These are phyloP conservation scores for Diabrotica undecimpunctata DNA, from an alignment of 1,140 invertebrate species.

Conservation along the genomic window DNA sequence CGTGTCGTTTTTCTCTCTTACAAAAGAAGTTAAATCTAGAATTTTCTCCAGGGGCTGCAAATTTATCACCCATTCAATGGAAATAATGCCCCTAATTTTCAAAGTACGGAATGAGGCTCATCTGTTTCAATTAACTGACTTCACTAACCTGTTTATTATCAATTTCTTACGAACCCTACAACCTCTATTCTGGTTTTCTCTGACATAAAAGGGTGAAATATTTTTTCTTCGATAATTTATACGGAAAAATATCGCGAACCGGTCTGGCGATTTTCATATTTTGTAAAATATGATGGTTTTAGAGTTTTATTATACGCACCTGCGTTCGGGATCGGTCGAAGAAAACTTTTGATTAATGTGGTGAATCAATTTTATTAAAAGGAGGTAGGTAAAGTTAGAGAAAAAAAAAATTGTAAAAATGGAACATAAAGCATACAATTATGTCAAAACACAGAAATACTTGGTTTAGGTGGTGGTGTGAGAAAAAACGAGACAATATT, in stretches of 20 bases:
- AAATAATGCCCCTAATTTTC: slow-evolving; percentile 4
- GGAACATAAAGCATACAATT: too few species aligned
- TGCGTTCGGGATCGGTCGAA: slow-evolving; percentile 18
- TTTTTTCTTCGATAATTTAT: slow-evolving; percentile 16
- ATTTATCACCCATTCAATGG: slow-evolving; percentile 8
- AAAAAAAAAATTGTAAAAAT: too few species aligned
- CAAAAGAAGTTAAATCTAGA: too few species aligned
- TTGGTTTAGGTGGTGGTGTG: too few species aligned
- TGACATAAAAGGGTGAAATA: slow-evolving; percentile 5
- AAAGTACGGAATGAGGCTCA: slow-evolving; percentile 8
- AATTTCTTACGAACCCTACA: slow-evolving; percentile 7
- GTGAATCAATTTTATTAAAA: too few species aligned
- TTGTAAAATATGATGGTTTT: slow-evolving; percentile 9
- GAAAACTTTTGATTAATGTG: too few species aligned
- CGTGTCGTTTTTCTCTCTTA: too few species aligned
- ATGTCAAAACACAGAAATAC: too few species aligned
- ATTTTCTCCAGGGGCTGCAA: too few species aligned
- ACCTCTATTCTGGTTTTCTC: slow-evolving; percentile 5
- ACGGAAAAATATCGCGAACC: slow-evolving; percentile 1
- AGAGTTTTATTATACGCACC: slow-evolving; percentile 7
- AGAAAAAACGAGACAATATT: too few species aligned
- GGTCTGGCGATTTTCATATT: slow-evolving; percentile 6
- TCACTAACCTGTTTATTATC: slow-evolving; percentile 11
- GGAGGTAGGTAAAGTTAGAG: too few species aligned
- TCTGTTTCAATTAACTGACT: slow-evolving; percentile 13